Conservation (phyloP, 2,888 invertebrate genomes). For the Hartigia nigra region DNA sequence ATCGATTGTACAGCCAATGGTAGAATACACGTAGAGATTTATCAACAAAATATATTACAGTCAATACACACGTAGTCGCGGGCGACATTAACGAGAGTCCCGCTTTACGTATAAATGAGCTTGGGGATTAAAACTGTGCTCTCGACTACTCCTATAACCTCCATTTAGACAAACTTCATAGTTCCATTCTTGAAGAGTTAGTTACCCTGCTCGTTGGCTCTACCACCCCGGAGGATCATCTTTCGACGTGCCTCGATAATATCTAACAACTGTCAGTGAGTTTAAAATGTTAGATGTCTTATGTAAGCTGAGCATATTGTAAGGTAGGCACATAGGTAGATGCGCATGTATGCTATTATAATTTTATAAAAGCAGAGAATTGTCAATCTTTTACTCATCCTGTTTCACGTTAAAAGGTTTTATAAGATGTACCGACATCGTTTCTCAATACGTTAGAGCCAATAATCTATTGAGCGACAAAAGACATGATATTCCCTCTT, state of each 20-base stretch:
- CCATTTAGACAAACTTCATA: conserved; percentile 14
- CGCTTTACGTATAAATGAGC: conserved; percentile 46
- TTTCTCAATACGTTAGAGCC: too few relatives aligned
- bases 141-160: conserved; percentile 17
- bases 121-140: conserved; percentile 39
- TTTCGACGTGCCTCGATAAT: neutral
- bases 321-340: too few relatives aligned
- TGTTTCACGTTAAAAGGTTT: too few relatives aligned
- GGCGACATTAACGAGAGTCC: conserved; percentile 24
- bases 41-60: conserved; percentile 33
- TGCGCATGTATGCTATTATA: neutral
- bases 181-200: neutral
- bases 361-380: neutral
- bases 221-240: neutral
- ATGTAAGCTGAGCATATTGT: too few relatives aligned
- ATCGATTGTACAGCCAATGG: conserved; percentile 4
- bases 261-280: neutral
- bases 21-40: conserved; percentile 12
- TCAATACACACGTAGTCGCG: conserved; percentile 26
- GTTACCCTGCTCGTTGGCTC: neutral
- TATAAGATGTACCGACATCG: too few relatives aligned
- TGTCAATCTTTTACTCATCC: neutral
- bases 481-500: neutral
- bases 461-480: neutral
- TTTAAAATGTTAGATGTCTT: neutral